Conservation (phyloP, 2,888 invertebrate species). For the Apantesis nais region DNA sequence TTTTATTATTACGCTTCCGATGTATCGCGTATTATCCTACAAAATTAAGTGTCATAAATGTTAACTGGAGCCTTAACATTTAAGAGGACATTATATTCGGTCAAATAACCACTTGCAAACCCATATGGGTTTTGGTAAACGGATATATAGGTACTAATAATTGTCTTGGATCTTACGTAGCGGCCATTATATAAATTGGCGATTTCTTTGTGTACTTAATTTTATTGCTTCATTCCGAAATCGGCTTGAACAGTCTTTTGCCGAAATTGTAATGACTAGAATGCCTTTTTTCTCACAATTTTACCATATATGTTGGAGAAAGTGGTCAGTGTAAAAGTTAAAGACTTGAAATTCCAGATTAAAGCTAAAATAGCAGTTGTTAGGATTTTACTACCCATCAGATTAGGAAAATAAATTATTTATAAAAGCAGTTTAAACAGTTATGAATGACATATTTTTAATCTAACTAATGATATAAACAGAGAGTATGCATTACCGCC, state of each 20-base stretch:
- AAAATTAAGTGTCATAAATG: slow-evolving; percentile 83
- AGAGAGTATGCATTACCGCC: no score
- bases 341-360: background rate
- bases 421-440: no score
- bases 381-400: no score
- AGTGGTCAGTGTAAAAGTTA: background rate
- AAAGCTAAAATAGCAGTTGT: background rate
- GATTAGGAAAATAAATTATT: no score
- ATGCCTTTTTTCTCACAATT: slow-evolving; percentile 17
- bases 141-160: slow-evolving; percentile 46
- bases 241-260: slow-evolving; percentile 24
- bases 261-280: slow-evolving; percentile 31
- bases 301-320: slow-evolving; percentile 1
- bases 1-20: slow-evolving; percentile 75
- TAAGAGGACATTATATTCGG: slow-evolving; percentile 65
- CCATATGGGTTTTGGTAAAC: slow-evolving; percentile 48
- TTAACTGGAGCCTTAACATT: slow-evolving; percentile 74
- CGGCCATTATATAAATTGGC: slow-evolving; percentile 33
- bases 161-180: slow-evolving; percentile 29
- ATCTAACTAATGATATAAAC: no score
- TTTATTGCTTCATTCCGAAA: slow-evolving; percentile 43
- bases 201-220: slow-evolving; percentile 30
- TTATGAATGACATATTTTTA: no score
- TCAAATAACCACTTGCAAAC: slow-evolving; percentile 57
- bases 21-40: slow-evolving; percentile 64